Base-by-base conservation (phyloP, 2,888 invertebrate species). In the Scotopteryx bipunctaria region DNA sequence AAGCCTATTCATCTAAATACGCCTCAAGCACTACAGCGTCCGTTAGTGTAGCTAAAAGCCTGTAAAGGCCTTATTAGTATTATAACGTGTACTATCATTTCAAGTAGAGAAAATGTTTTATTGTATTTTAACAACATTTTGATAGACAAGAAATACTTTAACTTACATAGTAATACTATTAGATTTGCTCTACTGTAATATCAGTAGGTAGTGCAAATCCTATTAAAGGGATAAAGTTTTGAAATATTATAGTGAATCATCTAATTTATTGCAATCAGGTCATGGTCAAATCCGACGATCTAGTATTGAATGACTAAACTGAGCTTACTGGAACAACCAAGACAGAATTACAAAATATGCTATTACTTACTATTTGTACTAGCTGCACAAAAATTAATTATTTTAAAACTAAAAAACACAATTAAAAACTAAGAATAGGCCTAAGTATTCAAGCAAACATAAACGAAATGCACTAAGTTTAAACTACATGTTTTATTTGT, bases 271-370 rank as follows among this genome's bases (percentile, higher is more conserved):
- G 16, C 48, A 61, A 63, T 50, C 54, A 43, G 59, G 64, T 51
- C 64, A 63, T 43, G 63, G 64, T 13, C 48, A 16, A 25, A 50
- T 47, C 31, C 35, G 19, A 51, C 27, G 48, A 60, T 58, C 56
- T 32, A 38, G 27, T 44, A 49, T 38, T 44, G 21, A 57, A 54
- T 58, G 55, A 59, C 55, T 61, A 55, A 52, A 53, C 53, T 25
- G n/a, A 36, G 40, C 50, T 55, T 38, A 46, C 23, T 25, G 36
- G 45, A 48, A 40, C 25, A 35, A 6, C 35, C 11, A 9, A 5
- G 5, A 9, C 5, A 32, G 32, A 42, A 40, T 44, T 19, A 50
- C 23, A n/a, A n/a, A n/a, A n/a, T n/a, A n/a, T n/a, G n/a, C 5
- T 25, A 17, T 27, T 2, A 13, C 19, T 4, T 9, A 11, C 25